phyloP scores from a whole-genome alignment of 2,888 invertebrate species.

The Spodoptera exigua region DNA sequence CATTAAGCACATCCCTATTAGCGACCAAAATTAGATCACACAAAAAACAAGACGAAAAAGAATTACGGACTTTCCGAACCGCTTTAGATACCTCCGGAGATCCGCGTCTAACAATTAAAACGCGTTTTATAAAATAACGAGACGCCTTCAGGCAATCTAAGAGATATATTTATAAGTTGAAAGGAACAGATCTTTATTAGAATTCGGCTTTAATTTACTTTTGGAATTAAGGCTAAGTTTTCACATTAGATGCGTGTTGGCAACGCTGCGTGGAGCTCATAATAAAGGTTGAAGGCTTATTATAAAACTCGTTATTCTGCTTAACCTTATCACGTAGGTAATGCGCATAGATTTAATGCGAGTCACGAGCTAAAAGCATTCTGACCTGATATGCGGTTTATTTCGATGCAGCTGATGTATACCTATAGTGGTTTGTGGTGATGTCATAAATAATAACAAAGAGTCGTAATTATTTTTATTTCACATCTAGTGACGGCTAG shows the following conservation, averaged over 20 bases:
- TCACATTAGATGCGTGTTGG: constrained; percentile 24
- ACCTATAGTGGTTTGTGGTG: no score
- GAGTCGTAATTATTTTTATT: no score
- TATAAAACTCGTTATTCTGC: constrained; percentile 29
- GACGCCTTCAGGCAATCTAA: not conserved
- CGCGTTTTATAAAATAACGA: not conserved
- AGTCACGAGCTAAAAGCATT: constrained; percentile 26
- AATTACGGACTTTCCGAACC: constrained; percentile 30
- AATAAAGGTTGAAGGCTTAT: constrained; percentile 12
- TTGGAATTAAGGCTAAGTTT: constrained; percentile 34
- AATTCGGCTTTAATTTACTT: constrained; percentile 17
- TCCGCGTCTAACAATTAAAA: constrained; percentile 29
- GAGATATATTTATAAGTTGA: constrained; percentile 3
- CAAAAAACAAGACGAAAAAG: constrained; percentile 36
- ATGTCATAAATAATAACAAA: no score
- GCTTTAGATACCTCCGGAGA: constrained; percentile 20
- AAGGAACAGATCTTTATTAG: constrained; percentile 1
- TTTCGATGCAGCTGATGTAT: not conserved
- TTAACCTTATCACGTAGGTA: constrained; percentile 24
- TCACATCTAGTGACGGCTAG: no score
- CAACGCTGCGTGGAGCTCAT: constrained; percentile 24
- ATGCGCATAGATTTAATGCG: not conserved
- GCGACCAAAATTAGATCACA: constrained; percentile 40
- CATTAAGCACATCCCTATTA: constrained; percentile 27
- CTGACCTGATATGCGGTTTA: not conserved